Percentiles rank a stretch among this genome's conserved stretches.
Conservation (phyloP, 1,140 invertebrate genomes). For the Drosophila varians region DNA sequence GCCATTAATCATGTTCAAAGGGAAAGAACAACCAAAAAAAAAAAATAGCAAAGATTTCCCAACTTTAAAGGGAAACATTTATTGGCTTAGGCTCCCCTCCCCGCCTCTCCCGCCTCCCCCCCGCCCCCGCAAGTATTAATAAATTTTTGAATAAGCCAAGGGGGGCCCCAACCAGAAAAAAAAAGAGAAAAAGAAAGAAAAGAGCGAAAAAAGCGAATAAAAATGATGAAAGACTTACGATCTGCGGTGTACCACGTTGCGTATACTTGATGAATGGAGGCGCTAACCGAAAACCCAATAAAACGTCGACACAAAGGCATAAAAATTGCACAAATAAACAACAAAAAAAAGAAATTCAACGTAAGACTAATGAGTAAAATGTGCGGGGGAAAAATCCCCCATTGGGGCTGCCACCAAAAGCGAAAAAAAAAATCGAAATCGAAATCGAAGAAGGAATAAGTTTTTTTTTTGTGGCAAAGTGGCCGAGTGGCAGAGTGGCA, state of each 20-base stretch:
- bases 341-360: not conserved
- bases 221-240: constrained; percentile 77
- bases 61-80: constrained; percentile 37
- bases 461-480: too few relatives aligned
- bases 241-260: constrained; percentile 28
- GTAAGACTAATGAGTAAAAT: constrained; percentile 10
- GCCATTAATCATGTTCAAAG: constrained; percentile 42
- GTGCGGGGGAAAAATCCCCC: not conserved
- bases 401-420: too few relatives aligned
- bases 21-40: not conserved
- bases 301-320: constrained; percentile 58
- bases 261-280: constrained; percentile 63
- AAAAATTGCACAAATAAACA: constrained; percentile 65
- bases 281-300: constrained; percentile 57
- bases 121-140: constrained; percentile 46
- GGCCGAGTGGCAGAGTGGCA: too few relatives aligned
- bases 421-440: too few relatives aligned
- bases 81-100: constrained; percentile 24
- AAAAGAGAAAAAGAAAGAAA: not conserved
- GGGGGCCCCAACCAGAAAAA: constrained; percentile 16
- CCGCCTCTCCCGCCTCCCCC: too few relatives aligned
- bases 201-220: constrained; percentile 48
- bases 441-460: not conserved
- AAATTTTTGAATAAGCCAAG: constrained; percentile 47
- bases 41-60: constrained; percentile 16